Evolutionary conservation across 37 sponge, comb jelly and placozoan genomes (phyloP).

Genomic region (Lycopodina hypogea): DNA sequence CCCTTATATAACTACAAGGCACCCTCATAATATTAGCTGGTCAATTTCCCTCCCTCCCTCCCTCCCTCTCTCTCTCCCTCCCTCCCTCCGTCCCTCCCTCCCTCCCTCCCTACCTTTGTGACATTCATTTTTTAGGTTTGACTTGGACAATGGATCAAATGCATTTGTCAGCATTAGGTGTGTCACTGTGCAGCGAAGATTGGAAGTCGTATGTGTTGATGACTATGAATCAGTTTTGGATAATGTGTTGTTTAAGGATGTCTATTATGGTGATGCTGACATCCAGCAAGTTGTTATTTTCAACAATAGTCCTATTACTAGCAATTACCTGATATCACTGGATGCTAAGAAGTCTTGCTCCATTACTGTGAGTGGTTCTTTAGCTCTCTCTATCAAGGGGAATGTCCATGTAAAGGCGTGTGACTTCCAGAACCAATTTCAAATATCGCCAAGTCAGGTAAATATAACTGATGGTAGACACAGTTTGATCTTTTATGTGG

Average conservation of each 20-base stretch:
- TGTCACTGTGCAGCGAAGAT: neutral
- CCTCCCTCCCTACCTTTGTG: too few species aligned
- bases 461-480: too few species aligned
- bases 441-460: slow-evolving; percentile 1
- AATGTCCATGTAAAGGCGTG: slow-evolving; percentile 22
- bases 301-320: slow-evolving; percentile 73
- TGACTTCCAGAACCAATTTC: slow-evolving; percentile 16
- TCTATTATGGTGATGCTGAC: slow-evolving; percentile 60
- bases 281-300: slow-evolving; percentile 29
- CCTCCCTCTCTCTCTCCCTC: too few species aligned
- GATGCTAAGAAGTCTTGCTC: slow-evolving; percentile 35
- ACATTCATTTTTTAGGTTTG: slow-evolving; percentile 4
- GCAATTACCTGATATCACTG: slow-evolving; percentile 51
- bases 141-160: neutral
- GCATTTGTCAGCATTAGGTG: neutral
- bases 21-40: too few species aligned
- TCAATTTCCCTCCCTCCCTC: too few species aligned
- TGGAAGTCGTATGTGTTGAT: neutral
- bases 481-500: too few species aligned
- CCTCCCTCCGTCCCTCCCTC: too few species aligned
- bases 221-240: neutral
- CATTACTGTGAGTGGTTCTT: slow-evolving; percentile 21
- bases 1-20: too few species aligned
- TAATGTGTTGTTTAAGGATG: slow-evolving; percentile 30
- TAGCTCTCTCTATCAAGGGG: slow-evolving; percentile 10